Evolutionary conservation across 1,140 invertebrate species (phyloP).

Genomic region (Drosophila ercepeae): DNA sequence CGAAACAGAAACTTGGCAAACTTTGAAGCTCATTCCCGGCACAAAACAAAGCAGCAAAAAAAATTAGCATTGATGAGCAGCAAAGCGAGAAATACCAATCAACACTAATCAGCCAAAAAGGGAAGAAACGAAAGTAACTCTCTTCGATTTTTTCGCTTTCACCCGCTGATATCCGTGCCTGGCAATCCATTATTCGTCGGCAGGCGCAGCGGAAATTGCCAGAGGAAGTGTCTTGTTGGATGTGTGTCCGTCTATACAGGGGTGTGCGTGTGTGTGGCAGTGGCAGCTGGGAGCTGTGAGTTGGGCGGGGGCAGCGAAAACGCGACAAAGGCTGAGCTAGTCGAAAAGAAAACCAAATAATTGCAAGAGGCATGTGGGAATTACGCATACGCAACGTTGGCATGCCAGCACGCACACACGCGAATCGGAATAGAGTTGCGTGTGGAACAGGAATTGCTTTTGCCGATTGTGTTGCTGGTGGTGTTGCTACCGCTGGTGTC

Average conservation of each 20-base stretch:
- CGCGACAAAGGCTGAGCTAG: conserved; percentile 16
- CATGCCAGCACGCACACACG: conserved; percentile 54
- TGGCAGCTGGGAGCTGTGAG: conserved; percentile 24
- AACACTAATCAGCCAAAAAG: conserved; percentile 78
- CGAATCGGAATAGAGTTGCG: conserved; percentile 31
- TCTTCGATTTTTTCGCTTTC: background rate
- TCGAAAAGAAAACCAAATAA: conserved; percentile 56
- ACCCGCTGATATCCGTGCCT: conserved; percentile 15
- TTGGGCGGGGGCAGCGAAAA: too few relatives aligned
- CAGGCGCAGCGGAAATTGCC: conserved; percentile 67
- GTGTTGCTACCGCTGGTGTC: conserved; percentile 41
- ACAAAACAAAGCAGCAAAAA: conserved; percentile 49
- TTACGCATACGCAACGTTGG: conserved; percentile 70
- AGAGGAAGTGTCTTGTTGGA: conserved; percentile 79
- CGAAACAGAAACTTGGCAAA: conserved; percentile 44
- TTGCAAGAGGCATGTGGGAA: conserved; percentile 59
- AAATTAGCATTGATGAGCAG: conserved; percentile 83
- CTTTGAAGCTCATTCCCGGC: conserved; percentile 40
- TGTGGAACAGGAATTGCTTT: conserved; percentile 28
- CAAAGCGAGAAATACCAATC: conserved; percentile 82
- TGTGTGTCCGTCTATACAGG: conserved; percentile 15
- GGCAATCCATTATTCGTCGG: conserved; percentile 59
- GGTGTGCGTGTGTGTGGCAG: conserved; percentile 9
- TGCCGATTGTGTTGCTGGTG: background rate
- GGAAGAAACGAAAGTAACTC: conserved; percentile 39